These are phyloP conservation scores for Loriculus beryllinus DNA, from an alignment of 2,797 vertebrate genomes.

Conservation along the genomic window DNA sequence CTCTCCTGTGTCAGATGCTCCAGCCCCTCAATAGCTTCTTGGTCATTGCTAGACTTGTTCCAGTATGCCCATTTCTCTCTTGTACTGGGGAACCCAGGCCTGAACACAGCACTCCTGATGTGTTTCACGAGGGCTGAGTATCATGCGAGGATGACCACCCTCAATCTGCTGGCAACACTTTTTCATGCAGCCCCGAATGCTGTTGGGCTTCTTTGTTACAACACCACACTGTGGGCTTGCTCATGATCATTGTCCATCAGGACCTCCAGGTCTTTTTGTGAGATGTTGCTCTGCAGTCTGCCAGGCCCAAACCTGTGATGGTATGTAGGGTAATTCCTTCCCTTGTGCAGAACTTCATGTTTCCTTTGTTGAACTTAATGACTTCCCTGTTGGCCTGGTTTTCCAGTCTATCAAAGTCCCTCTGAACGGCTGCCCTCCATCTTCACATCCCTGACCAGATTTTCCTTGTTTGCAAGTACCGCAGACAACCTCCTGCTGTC, in stretches of 20 bases:
- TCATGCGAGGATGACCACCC: accelerated
- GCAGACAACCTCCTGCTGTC: not conserved
- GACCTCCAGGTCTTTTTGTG: not conserved
- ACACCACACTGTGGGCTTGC: accelerated
- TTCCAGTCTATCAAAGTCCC: not conserved
- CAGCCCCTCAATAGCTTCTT: not conserved
- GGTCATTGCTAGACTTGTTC: not conserved
- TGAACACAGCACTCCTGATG: not conserved
- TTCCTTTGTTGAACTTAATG: not conserved
- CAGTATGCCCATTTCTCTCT: not conserved
- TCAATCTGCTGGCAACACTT: not conserved
- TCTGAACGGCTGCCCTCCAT: not conserved
- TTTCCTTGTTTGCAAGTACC: not conserved
- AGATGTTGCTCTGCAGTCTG: not conserved
- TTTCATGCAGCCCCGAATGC: not conserved
- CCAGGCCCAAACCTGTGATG: not conserved
- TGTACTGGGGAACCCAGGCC: not conserved
- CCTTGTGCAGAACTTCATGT: not conserved
- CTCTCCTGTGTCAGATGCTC: not conserved
- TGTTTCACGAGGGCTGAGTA: not conserved
- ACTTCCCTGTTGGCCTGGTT: not conserved
- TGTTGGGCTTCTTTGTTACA: not conserved
- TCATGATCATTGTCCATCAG: too few relatives aligned
- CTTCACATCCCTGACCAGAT: not conserved
- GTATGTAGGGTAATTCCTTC: not conserved